Evolutionary conservation across 2,888 invertebrate species (phyloP), one percentile per base, ranked within the genome.

Genomic region (Aphidius colemani): DNA sequence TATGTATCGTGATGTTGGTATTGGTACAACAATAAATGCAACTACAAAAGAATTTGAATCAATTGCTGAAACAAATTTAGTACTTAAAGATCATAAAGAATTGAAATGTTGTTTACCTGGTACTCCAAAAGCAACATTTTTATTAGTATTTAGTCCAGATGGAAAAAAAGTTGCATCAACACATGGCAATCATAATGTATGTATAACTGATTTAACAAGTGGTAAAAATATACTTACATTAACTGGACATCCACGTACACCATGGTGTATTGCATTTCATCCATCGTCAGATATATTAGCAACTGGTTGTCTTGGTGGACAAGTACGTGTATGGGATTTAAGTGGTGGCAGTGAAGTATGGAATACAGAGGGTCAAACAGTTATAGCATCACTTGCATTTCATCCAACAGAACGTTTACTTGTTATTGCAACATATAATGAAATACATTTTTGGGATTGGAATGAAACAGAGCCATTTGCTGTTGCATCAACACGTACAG

Each of bases 381-480:
- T 91, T 18, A 93, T 95, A 72, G 91, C 94, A 3, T 94, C 94
- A 0, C 86, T 95, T 69, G 90, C 94, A 7, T 95, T 95, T 82
- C 95, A 95, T 82, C 95, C 95, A 0, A 86, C 88, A 30, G 92
- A 93, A 74, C 88, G 91, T 72, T 84, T 94, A 66, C 84, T 95
- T 59, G 93, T 93, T n/a, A 92, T 95, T 73, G 94, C 94, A 18
- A 92, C 93, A 0, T 89, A 87, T 76, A 94, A 94, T 84, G 90
- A 92, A 79, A 85, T 95, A 7, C 90, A 92, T 78, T 94, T 95
- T 82, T 95, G 95, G 95, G 93, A 95, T 78, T 95, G 95, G 94
- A 89, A 89, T 74, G 87, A 88, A 72, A 87, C 90, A 1, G 86
- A 89, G 64, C 92, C 92, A 0, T 91, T 92, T 77, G 89, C 90